Conservation (phyloP, 2,888 invertebrate species). For the Anthophora plumipes region DNA sequence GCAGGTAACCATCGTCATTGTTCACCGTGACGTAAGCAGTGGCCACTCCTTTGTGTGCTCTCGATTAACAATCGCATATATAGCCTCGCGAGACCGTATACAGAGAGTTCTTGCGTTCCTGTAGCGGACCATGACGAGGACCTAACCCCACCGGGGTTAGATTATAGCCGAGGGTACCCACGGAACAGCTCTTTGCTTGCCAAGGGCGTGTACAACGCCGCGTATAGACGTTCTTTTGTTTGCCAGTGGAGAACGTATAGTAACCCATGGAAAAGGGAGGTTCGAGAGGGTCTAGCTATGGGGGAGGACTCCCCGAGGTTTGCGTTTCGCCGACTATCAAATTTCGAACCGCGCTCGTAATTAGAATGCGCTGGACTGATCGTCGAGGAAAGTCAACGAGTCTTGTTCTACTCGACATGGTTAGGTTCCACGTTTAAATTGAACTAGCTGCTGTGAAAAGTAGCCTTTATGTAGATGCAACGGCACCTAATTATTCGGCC, state of each 20-base stretch:
- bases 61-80: conserved; percentile 70
- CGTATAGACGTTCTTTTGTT: conserved; percentile 78
- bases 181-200: conserved; percentile 73
- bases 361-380: conserved; percentile 24
- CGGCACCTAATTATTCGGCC: too few species aligned
- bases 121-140: conserved; percentile 48
- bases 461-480: too few species aligned
- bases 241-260: conserved; percentile 67
- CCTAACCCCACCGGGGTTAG: conserved; percentile 49
- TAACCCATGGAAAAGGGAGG: conserved; percentile 63
- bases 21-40: conserved; percentile 48
- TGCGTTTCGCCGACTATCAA: conserved; percentile 77
- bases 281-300: conserved; percentile 32
- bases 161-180: conserved; percentile 63
- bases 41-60: conserved; percentile 73
- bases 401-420: too few species aligned
- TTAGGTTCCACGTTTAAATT: too few species aligned
- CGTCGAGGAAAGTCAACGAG: neutral
- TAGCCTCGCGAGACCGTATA: conserved; percentile 14
- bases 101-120: conserved; percentile 41
- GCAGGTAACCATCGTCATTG: conserved; percentile 49
- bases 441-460: too few species aligned
- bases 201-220: conserved; percentile 75
- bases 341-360: conserved; percentile 65
- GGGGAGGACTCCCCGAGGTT: conserved; percentile 52